Conservation (phyloP, 2,113 vertebrate genomes). For the Phalacrocorax aristotelis region DNA sequence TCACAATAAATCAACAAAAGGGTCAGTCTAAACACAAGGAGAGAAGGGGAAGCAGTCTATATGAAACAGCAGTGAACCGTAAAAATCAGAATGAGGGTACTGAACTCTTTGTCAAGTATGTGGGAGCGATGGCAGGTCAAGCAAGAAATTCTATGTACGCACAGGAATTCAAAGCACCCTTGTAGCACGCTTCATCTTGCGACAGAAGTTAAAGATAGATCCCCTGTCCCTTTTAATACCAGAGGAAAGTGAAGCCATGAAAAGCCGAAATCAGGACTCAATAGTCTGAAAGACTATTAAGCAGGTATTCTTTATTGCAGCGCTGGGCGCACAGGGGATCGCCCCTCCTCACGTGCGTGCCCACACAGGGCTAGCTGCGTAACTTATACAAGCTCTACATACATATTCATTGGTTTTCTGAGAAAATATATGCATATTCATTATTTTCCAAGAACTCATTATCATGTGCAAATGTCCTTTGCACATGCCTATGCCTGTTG, state of each 20-base stretch:
- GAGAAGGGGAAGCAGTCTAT: not conserved
- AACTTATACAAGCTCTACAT: too few species aligned
- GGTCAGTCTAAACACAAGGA: not conserved
- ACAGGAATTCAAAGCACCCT: not conserved
- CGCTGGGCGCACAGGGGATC: too few species aligned
- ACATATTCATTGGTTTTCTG: too few species aligned
- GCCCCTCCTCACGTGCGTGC: too few species aligned
- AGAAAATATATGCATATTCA: too few species aligned
- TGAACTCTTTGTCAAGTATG: not conserved
- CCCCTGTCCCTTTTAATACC: accelerated
- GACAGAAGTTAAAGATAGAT: accelerated
- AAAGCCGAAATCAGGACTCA: too few species aligned
- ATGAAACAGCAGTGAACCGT: not conserved
- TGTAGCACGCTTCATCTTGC: not conserved
- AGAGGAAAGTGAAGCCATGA: not conserved
- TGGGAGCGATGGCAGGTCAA: not conserved
- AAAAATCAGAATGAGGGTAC: not conserved
- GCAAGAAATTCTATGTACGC: not conserved
- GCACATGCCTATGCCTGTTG: too few species aligned
- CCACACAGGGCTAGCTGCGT: too few species aligned
- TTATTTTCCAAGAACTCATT: too few species aligned
- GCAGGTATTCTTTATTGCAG: too few species aligned
- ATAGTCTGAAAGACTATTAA: too few species aligned
- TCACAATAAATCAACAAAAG: not conserved
- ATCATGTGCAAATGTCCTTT: too few species aligned